Base-by-base conservation (phyloP, 1,140 invertebrate genomes). In the Sarcophaga bullata region DNA sequence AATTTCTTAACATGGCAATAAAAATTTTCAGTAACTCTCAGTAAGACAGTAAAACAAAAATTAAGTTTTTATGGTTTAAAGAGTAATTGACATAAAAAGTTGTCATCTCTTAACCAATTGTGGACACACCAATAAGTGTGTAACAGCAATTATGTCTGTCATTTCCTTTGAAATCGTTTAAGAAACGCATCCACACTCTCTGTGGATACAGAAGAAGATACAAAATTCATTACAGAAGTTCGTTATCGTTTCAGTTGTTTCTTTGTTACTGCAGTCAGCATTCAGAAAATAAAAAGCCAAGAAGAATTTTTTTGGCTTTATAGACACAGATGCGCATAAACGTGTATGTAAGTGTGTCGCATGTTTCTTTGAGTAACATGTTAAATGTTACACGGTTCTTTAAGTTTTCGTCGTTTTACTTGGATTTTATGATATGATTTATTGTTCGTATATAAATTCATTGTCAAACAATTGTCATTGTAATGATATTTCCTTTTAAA, bases 341-440 rank as follows among this genome's bases (percentile, higher is more conserved):
- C 9, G 4, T 68, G 62, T 25, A 19, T 25, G 17, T 19, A 17
- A 19, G 62, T 4, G 19, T n/a, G 8, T 17, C 7, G 17, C 10
- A 25, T 68, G 8, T 68, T 8, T 7, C n/a, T 68, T 17, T 68
- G 62, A 62, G 15, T 68, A 37, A 37, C 54, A 58, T 58, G n/a
- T n/a, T 58, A 13, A 58, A 37, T 37, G 54, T 58, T 68, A 68
- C 62, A 25, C 17, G 25, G 25, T 68, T 68, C 7, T 68, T 68
- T 68, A 68, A 37, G 13, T 58, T 68, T 68, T 68, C 62, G 62
- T 68, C 62, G 62, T 68, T n/a, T n/a, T 68, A 19, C 17, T 68
- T 68, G 25, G 25, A 37, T 37, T 37, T 37, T 37, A 37, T 37
- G 25, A 2, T 37, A 37, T 68, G 62, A 68, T 68, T 68, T 68